Percentiles rank a stretch among this genome's conserved stretches.
Conservation (phyloP, 2,113 vertebrate genomes). For the Hippoglossus stenolepis region DNA sequence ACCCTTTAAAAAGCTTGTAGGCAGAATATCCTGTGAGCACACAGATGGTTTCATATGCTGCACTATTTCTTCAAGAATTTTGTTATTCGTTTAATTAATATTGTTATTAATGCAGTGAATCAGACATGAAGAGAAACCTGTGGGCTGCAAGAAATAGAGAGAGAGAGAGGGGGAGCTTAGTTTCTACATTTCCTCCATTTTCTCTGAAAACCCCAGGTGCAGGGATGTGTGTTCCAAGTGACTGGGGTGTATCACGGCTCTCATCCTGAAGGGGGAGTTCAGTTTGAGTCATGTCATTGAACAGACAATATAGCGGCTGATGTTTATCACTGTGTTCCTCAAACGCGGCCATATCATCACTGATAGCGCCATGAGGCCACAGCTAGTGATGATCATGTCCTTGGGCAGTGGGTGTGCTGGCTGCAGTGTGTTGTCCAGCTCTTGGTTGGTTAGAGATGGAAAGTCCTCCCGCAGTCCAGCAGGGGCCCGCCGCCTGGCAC, state of each 20-base stretch:
- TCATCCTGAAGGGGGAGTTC: background rate
- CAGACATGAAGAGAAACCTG: background rate
- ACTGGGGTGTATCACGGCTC: slow-evolving; percentile 1
- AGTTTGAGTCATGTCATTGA: slow-evolving; percentile 3
- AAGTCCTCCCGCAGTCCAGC: background rate
- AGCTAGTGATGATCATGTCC: background rate
- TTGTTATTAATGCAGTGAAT: background rate
- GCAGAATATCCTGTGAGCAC: background rate
- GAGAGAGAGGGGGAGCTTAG: background rate
- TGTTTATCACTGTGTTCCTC: slow-evolving; percentile 14
- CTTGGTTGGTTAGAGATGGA: background rate
- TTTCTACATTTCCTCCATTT: background rate
- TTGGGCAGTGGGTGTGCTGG: background rate
- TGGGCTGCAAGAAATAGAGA: background rate
- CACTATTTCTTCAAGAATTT: background rate
- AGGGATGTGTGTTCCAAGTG: slow-evolving; percentile 1
- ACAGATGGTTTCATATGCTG: background rate
- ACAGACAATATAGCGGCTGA: background rate
- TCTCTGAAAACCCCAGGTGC: slow-evolving; percentile 4
- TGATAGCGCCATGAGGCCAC: background rate
- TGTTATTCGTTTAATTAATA: background rate
- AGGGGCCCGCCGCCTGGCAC: background rate
- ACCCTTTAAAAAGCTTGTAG: slow-evolving; percentile 17
- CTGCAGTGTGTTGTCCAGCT: background rate
- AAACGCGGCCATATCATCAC: background rate